A percentile compares a stretch with the other conserved stretches of the same genome.
Conservation (phyloP, 2,888 invertebrate genomes). For the Drosophila anomalata region DNA sequence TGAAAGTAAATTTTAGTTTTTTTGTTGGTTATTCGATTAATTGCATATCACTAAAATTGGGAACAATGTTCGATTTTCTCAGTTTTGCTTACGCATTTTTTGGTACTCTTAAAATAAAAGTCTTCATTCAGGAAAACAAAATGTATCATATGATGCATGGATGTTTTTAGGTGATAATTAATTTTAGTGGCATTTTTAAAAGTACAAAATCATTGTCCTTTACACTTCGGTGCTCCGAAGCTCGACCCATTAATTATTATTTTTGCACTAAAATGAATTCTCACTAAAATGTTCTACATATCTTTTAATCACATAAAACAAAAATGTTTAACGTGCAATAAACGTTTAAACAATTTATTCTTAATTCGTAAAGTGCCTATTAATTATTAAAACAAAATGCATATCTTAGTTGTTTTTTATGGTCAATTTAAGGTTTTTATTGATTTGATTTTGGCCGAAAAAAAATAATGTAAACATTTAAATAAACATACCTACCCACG, state of each 20-base stretch:
- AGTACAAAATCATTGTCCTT: no score
- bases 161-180: slow-evolving; percentile 9
- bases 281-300: slow-evolving; percentile 3
- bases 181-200: slow-evolving; percentile 23
- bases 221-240: no score
- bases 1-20: slow-evolving; percentile 34
- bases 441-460: slow-evolving; percentile 24
- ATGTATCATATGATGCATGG: slow-evolving; percentile 25
- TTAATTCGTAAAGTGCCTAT: slow-evolving; percentile 39
- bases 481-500: slow-evolving; percentile 61
- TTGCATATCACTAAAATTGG: slow-evolving; percentile 82
- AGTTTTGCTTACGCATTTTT: slow-evolving; percentile 31
- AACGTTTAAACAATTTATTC: slow-evolving; percentile 11
- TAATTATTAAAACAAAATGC: slow-evolving; percentile 39
- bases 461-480: slow-evolving; percentile 36
- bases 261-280: slow-evolving; percentile 33
- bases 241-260: background rate
- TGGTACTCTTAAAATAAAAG: slow-evolving; percentile 14
- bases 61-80: slow-evolving; percentile 79
- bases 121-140: slow-evolving; percentile 2
- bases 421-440: slow-evolving; percentile 30
- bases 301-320: slow-evolving; percentile 32
- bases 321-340: slow-evolving; percentile 29
- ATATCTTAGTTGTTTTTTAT: slow-evolving; percentile 19
- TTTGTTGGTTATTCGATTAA: slow-evolving; percentile 25